Evolutionary conservation across 1,140 invertebrate genomes (phyloP), one percentile per base, ranked within the genome.

Genomic region (Anoplophora glabripennis): DNA sequence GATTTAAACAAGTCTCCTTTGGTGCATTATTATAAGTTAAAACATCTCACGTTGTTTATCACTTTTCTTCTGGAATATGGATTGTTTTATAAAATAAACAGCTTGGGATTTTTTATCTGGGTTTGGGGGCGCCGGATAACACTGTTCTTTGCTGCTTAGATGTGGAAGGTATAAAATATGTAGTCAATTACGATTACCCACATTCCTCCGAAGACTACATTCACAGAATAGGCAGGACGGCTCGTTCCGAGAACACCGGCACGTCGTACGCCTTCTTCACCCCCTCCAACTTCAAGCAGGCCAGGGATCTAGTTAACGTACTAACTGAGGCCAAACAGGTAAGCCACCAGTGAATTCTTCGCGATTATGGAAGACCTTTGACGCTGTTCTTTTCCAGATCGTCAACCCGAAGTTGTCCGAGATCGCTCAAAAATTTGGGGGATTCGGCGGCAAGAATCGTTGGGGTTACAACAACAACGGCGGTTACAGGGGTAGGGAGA

Each of bases 201-300:
- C 93, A 92, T 75, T 94, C 92, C 62, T 96, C 94, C 59, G 97
- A 99, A 80, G 97, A 99, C 79, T 99, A 99, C 76, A 95, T 99
- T 70, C 97, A 99, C 79, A 87, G 97, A 65, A 99, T 99, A 78
- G 97, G 97, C 41, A 87, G 97, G 68, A 99, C 97, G 59, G 97
- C 93, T 49, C 84, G 97, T 28, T 92, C 88, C 49, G 86, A 92
- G 75, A 87, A 89, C 64, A 93, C 90, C 58, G 97, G 97, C 44
- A 99, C 96, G 21, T 95, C 97, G 18, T 99, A 99, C 79, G 96
- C 96, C 47, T 98, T 99, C 81, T 98, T 99, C 79, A 99, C 97
- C 36, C 86, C 88, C 57, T 85, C 85, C 64, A 97, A 99, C 76
- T 84, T 85, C 57, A 88, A 89, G 71, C 93, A 98, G 79, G 94